Conservation (phyloP, 92 coral and sea anemone species). For the Porites lobata region DNA sequence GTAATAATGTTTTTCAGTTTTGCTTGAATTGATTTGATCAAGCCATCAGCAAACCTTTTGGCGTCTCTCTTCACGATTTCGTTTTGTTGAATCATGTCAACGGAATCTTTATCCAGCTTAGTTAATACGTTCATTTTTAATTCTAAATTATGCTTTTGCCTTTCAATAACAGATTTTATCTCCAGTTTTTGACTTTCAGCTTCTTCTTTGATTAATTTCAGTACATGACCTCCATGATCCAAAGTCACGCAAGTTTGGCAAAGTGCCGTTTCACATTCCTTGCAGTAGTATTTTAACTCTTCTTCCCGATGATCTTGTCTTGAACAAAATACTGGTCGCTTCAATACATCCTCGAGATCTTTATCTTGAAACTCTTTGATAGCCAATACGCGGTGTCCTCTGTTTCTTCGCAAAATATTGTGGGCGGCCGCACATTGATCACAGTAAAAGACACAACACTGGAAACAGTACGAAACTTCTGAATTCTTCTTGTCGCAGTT, state of each 20-base stretch:
- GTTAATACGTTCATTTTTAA: not conserved
- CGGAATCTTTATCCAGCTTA: not conserved
- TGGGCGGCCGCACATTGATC: not conserved
- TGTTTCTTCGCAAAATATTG: not conserved
- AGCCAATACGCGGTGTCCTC: not conserved
- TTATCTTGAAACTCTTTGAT: not conserved
- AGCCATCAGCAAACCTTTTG: not conserved
- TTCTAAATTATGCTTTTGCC: not conserved
- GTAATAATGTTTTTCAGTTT: not conserved
- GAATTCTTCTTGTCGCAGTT: not conserved
- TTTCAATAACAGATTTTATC: not conserved
- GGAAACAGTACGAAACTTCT: not conserved
- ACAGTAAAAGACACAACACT: not conserved
- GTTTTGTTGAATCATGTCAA: not conserved
- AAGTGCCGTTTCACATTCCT: not conserved
- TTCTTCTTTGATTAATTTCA: not conserved
- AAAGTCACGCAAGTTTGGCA: not conserved
- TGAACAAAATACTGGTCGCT: not conserved
- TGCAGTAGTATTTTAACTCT: not conserved
- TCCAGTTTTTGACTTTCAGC: not conserved
- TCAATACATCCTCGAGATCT: not conserved
- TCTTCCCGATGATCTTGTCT: not conserved
- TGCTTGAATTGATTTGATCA: not conserved
- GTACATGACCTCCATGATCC: not conserved
- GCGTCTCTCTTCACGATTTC: slow-evolving; percentile 3